These are phyloP conservation scores for Phrynocephalus forsythii DNA, from an alignment of 2,797 vertebrate species.

Conservation along the genomic window DNA sequence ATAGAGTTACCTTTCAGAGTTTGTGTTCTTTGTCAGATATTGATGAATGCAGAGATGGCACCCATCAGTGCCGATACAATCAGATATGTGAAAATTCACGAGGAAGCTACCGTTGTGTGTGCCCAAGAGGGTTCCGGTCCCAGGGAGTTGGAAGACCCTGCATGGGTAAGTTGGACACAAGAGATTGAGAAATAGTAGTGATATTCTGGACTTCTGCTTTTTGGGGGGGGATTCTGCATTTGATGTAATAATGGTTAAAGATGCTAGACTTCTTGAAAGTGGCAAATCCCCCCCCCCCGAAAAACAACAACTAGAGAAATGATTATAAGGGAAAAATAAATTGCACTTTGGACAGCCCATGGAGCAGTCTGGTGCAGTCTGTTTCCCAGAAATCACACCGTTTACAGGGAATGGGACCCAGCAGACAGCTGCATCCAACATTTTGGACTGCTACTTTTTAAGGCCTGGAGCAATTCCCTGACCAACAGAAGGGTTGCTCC, in stretches of 20 bases:
- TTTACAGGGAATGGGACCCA: too few species aligned
- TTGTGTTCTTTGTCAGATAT: conserved; percentile 82
- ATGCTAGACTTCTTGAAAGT: background rate
- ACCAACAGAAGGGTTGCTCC: too few species aligned
- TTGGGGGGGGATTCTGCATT: background rate
- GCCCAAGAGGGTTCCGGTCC: conserved; percentile 89
- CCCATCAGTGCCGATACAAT: conserved; percentile 94
- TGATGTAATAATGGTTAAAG: background rate
- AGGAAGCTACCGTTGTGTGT: conserved; percentile 94
- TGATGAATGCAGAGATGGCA: conserved; percentile 92
- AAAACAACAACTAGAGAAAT: background rate
- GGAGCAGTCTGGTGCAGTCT: too few species aligned
- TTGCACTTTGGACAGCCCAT: too few species aligned
- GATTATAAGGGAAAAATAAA: too few species aligned
- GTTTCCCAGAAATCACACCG: too few species aligned
- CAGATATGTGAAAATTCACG: conserved; percentile 95
- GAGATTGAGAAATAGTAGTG: background rate
- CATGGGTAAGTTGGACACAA: conserved; percentile 83
- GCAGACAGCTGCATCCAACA: too few species aligned
- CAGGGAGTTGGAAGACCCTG: conserved; percentile 90
- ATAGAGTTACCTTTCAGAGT: background rate
- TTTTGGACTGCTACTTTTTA: too few species aligned
- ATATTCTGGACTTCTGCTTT: background rate
- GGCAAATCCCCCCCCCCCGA: background rate
- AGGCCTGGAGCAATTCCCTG: too few species aligned